Percentiles rank a stretch among this genome's conserved stretches.
Conservation (phyloP, 2,113 vertebrate species). For the Perognathus longimembris region DNA sequence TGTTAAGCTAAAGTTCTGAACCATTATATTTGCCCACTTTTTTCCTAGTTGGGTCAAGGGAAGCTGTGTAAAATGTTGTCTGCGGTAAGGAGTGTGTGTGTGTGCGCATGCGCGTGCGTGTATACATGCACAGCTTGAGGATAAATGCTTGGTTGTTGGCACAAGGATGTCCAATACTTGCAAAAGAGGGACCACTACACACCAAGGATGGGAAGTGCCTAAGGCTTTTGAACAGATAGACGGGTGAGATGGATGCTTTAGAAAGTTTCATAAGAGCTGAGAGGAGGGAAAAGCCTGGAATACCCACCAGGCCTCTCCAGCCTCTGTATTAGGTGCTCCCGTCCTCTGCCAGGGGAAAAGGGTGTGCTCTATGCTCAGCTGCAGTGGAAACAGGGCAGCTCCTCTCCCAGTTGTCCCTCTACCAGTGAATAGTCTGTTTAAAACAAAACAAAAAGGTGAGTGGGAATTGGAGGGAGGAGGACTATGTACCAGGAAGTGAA, state of each 20-base stretch:
- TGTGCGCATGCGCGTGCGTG: not conserved
- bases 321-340: slow-evolving; percentile 9
- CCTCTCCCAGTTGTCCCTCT: not conserved
- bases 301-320: not conserved
- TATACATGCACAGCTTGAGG: not conserved
- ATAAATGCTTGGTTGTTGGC: not conserved
- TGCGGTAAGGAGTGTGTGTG: not conserved
- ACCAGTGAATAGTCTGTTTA: slow-evolving; percentile 54
- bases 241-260: not conserved
- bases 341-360: slow-evolving; percentile 38
- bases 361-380: too few species aligned
- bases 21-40: not conserved
- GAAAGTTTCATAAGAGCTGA: slow-evolving; percentile 2
- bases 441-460: slow-evolving; percentile 44
- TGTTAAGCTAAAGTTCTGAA: not conserved
- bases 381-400: not conserved
- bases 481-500: slow-evolving; percentile 59
- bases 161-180: not conserved
- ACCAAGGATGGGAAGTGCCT: not conserved
- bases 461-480: not conserved
- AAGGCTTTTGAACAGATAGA: not conserved
- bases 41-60: not conserved
- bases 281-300: slow-evolving; percentile 5
- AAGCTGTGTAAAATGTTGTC: slow-evolving; percentile 13
- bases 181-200: not conserved